Evolutionary conservation across 2,797 vertebrate genomes (phyloP).

Genomic region (Trichosurus vulpecula): DNA sequence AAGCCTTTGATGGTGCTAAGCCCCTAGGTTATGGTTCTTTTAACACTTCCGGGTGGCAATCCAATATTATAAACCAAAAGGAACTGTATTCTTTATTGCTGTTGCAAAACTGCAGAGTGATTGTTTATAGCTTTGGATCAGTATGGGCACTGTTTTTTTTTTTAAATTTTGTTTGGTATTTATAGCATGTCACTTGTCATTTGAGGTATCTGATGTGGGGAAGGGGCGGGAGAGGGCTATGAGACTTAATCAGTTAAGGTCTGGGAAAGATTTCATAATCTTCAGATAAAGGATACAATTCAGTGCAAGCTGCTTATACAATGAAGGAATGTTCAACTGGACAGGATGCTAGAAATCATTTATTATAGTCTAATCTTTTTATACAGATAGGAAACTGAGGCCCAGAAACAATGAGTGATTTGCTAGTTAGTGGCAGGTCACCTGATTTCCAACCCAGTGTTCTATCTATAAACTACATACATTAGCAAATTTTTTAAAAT

Average conservation of each 20-base stretch:
- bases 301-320: not conserved
- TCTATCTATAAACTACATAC: not conserved
- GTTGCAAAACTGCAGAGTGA: slow-evolving; percentile 60
- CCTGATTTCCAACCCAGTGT: slow-evolving; percentile 27
- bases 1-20: not conserved
- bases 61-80: slow-evolving; percentile 49
- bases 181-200: slow-evolving; percentile 36
- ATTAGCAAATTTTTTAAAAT: slow-evolving; percentile 29
- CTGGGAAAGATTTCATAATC: slow-evolving; percentile 6
- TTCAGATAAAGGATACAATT: slow-evolving; percentile 33
- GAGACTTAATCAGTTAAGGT: slow-evolving; percentile 46
- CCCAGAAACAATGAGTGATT: not conserved
- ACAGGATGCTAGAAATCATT: not conserved
- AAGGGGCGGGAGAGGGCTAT: not conserved
- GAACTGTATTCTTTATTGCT: slow-evolving; percentile 42
- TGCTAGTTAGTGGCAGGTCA: not conserved
- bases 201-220: slow-evolving; percentile 9
- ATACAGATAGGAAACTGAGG: not conserved
- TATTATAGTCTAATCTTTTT: slow-evolving; percentile 12
- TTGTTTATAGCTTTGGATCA: slow-evolving; percentile 65
- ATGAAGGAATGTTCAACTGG: not conserved
- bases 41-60: not conserved
- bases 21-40: not conserved
- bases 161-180: slow-evolving; percentile 64
- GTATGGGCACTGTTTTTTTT: slow-evolving; percentile 53